Base-by-base conservation (phyloP, 2,113 vertebrate genomes). In the Lipophrys pholis region DNA sequence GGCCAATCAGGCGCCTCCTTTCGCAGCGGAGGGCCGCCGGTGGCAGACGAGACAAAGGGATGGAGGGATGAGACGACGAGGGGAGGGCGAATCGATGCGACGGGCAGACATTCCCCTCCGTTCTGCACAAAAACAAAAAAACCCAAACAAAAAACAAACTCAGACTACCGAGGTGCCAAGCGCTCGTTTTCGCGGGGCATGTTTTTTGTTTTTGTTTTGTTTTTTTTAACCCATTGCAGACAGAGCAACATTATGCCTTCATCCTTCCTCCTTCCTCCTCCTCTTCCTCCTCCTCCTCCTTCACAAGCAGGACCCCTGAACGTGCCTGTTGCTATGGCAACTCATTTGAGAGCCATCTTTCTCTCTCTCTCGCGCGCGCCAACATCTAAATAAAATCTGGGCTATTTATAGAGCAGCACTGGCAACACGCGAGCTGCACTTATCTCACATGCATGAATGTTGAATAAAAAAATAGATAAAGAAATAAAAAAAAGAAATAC, bases 251-350 rank as follows among this genome's bases (percentile, higher is more conserved):
- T 76, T 73, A 83, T 83, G 76, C 78, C 83, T 87, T 74, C 84
- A 80, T 86, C 50, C 83, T 51, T 30, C 57, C 48, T 38, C 66
- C 58, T 71, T 87, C 56, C 21, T 30, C 49, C 49, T 55, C 30
- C 65, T 30, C 57, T 40, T 40, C 69, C 58, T 73, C 49, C 49
- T 55, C 30, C 73, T 30, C 57, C 48, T 40, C 69, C 58, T 73
- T 87, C 59, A 76, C 81, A 76, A 76, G 85, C 72, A 80, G 73
- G 82, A 80, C 82, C 72, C 69, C 79, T 75, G 89, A 89, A 90
- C 70, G 87, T 92, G 92, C 88, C 89, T 91, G 92, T 94, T 93
- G 91, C 93, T 84, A 94, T 92, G 85, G 90, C 81, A 93, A 93
- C 93, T 67, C 84, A 82, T 86, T 88, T 77, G 73, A 74, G 83